A percentile compares a stretch with the other conserved stretches of the same genome.
These are phyloP conservation scores for Diorhabda carinulata DNA, from an alignment of 1,140 invertebrate species.

Conservation along the genomic window DNA sequence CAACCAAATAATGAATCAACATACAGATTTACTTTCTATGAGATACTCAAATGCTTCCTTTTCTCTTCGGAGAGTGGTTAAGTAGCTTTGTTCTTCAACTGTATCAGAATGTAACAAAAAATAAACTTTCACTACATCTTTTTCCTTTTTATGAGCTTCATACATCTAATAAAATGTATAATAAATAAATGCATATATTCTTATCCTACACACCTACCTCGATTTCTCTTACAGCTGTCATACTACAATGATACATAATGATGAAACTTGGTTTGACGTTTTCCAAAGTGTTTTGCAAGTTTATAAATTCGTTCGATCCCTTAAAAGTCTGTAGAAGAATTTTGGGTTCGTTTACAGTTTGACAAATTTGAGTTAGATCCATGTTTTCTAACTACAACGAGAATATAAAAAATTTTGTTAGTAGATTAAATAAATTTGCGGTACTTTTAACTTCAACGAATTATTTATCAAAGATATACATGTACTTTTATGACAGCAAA, in stretches of 20 bases:
- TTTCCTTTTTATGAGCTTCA: slow-evolving; percentile 68
- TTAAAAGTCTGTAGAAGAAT: slow-evolving; percentile 75
- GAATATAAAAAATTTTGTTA: neutral
- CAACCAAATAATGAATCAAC: neutral
- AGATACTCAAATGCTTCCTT: slow-evolving; percentile 92
- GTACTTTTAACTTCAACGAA: too few relatives aligned
- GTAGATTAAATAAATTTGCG: too few relatives aligned
- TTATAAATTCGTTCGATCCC: slow-evolving; percentile 64
- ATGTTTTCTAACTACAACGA: slow-evolving; percentile 58
- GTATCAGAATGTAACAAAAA: slow-evolving; percentile 86
- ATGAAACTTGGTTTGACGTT: slow-evolving; percentile 75
- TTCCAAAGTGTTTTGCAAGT: slow-evolving; percentile 62
- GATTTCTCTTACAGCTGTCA: slow-evolving; percentile 81
- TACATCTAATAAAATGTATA: slow-evolving; percentile 41
- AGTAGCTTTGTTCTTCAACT: slow-evolving; percentile 92
- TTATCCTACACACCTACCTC: slow-evolving; percentile 56
- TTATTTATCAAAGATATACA: too few relatives aligned
- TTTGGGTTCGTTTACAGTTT: slow-evolving; percentile 53
- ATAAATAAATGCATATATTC: neutral
- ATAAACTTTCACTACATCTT: slow-evolving; percentile 68
- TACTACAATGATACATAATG: slow-evolving; percentile 86
- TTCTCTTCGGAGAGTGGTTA: slow-evolving; percentile 84
- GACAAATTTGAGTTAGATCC: slow-evolving; percentile 57
- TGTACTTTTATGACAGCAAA: too few relatives aligned
- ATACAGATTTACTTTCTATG: slow-evolving; percentile 86